Base-by-base conservation (phyloP, 2,797 vertebrate species). In the Bucorvus abyssinicus region DNA sequence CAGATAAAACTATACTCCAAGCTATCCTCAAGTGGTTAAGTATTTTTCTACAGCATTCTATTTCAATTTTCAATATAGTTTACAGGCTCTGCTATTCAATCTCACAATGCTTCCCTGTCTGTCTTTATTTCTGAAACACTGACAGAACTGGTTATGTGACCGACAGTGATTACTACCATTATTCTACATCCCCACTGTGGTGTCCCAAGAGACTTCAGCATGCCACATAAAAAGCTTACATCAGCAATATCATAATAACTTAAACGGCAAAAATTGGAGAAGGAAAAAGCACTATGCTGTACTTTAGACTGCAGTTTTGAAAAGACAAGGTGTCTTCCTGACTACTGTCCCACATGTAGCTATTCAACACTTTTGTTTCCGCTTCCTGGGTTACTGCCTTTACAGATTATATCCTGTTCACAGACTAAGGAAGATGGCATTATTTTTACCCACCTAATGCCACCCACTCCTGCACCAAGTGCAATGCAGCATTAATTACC, bases 401-500 rank as follows among this genome's bases (percentile, higher is more conserved):
- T 56, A 73, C 22, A 70, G 10, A 36, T 14, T 29, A 34, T 27
- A 44, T 27, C 24, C 12, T 16, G 12, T n/a, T 36, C 20, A 86
- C 38, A 47, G 18, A 24, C 49, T 1, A 22, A 76, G 9, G 13
- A 89, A 87, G 19, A 40, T 1, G 3, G 21, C 7, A 14, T 18
- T 50, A 64, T 4, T 9, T 27, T 17, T 1, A 34, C 12, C 26
- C 12, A 60, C 9, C 4, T 15, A 55, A 53, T 3, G 32, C 14
- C 47, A 30, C 4, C 3, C 30, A 19, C 20, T 52, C 60, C 30
- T 0, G 3, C 18, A 26, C 15, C n/a, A 36, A 0, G 15, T 32
- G 40, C 27, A 34, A 6, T 5, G 32, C 16, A 45, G 15, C 22
- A 30, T 17, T 73, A 30, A 29, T 2, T 3, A 47, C 4, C 10